These are phyloP conservation scores for Mantis religiosa DNA, from an alignment of 2,888 invertebrate genomes.

Conservation along the genomic window DNA sequence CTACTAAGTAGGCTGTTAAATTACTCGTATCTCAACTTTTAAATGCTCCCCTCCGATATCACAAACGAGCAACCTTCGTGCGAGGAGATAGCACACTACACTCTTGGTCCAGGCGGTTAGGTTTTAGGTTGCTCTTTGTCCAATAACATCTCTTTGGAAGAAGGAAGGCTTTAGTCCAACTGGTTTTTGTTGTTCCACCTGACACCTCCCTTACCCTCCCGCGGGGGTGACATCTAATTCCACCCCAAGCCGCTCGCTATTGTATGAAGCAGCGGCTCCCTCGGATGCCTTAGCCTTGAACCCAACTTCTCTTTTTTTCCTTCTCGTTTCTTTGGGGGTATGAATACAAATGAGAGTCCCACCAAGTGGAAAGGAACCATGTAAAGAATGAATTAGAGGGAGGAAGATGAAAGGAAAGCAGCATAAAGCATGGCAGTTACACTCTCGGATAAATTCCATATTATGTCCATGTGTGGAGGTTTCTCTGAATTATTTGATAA, in stretches of 20 bases:
- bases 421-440: not conserved
- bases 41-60: not conserved
- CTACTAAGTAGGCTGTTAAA: too few species aligned
- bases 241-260: not conserved
- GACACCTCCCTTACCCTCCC: not conserved
- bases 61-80: not conserved
- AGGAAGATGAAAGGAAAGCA: not conserved
- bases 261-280: not conserved
- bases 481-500: not conserved
- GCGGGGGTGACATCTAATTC: not conserved
- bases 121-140: not conserved
- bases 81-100: not conserved
- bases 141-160: not conserved
- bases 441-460: not conserved
- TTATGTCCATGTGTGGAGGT: not conserved
- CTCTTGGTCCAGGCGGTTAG: not conserved
- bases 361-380: not conserved
- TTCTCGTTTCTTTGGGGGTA: not conserved
- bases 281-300: not conserved
- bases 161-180: not conserved
- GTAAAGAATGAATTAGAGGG: not conserved
- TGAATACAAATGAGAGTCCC: not conserved
- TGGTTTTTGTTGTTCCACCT: not conserved
- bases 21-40: too few species aligned
- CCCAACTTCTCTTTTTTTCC: not conserved